These are phyloP conservation scores for Threskiornis aethiopicus DNA, from an alignment of 2,797 vertebrate species.

Conservation along the genomic window DNA sequence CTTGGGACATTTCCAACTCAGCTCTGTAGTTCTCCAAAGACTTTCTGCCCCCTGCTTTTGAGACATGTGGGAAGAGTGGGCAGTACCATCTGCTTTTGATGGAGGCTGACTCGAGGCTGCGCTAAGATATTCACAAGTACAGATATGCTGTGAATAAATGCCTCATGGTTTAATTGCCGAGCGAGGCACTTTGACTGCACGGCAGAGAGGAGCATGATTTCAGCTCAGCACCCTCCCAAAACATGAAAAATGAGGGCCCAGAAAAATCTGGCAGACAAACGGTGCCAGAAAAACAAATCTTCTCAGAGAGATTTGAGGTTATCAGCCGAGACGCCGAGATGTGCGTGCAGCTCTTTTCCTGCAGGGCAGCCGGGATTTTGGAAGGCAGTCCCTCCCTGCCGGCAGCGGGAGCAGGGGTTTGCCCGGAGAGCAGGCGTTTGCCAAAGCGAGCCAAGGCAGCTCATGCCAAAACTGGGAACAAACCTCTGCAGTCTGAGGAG, in stretches of 20 bases:
- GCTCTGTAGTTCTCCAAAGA: constrained; percentile 14
- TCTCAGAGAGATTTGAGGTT: neutral
- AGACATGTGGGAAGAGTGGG: constrained; percentile 60
- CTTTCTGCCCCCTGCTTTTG: constrained; percentile 51
- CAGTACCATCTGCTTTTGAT: constrained; percentile 64
- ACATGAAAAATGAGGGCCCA: constrained; percentile 2
- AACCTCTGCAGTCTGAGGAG: constrained; percentile 11
- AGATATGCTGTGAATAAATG: constrained; percentile 39
- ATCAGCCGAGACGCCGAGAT: neutral
- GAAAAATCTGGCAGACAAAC: neutral
- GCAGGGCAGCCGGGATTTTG: neutral
- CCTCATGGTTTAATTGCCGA: constrained; percentile 9
- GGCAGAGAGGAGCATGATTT: neutral
- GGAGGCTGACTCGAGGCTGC: constrained; percentile 32
- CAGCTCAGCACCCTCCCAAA: constrained; percentile 11
- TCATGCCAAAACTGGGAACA: constrained; percentile 5
- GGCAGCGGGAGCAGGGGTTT: neutral
- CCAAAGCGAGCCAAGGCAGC: neutral
- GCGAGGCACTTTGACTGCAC: neutral
- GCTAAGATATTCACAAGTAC: constrained; percentile 44
- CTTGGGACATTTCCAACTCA: constrained; percentile 48
- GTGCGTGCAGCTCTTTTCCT: constrained; percentile 2
- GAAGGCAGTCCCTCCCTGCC: neutral
- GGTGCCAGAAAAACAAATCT: constrained; percentile 17
- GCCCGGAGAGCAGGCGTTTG: accelerated